Conservation (phyloP, 1,140 invertebrate genomes). For the Drosophila yakuba region DNA sequence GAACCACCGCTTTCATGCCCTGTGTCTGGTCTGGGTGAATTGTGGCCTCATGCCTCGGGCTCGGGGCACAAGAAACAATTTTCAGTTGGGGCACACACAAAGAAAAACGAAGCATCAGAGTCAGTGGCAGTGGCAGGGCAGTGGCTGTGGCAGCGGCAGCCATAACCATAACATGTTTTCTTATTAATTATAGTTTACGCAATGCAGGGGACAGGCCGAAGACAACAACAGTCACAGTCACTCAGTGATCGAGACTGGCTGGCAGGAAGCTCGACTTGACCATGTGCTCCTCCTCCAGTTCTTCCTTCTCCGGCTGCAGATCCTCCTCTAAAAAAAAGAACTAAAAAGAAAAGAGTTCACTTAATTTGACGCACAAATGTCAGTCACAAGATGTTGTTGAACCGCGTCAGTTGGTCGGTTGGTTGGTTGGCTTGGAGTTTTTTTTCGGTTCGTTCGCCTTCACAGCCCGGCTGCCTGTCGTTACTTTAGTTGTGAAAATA, state of each 20-base stretch:
- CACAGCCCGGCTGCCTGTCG: slow-evolving; percentile 35
- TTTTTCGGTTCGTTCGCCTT: slow-evolving; percentile 39
- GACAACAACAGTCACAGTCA: slow-evolving; percentile 73
- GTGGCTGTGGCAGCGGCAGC: slow-evolving; percentile 33
- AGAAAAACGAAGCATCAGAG: slow-evolving; percentile 19
- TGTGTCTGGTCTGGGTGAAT: slow-evolving; percentile 35
- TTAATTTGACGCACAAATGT: slow-evolving; percentile 84
- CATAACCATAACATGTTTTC: slow-evolving; percentile 83
- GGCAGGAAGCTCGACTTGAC: slow-evolving; percentile 64
- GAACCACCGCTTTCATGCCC: slow-evolving; percentile 54
- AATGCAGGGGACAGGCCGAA: slow-evolving; percentile 79
- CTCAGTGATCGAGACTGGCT: slow-evolving; percentile 47
- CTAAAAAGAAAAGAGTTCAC: slow-evolving; percentile 68
- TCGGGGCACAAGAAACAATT: slow-evolving; percentile 78
- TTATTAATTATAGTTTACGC: slow-evolving; percentile 84
- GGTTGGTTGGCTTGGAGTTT: slow-evolving; percentile 3
- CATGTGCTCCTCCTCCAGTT: slow-evolving; percentile 60
- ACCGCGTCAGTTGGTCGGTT: slow-evolving; percentile 50
- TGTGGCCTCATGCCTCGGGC: slow-evolving; percentile 67
- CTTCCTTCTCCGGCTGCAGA: slow-evolving; percentile 27
- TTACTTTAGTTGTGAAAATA: slow-evolving; percentile 75
- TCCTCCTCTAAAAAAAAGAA: slow-evolving; percentile 11
- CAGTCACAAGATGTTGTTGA: slow-evolving; percentile 66
- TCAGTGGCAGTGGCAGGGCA: slow-evolving; percentile 10
- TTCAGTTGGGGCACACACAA: slow-evolving; percentile 50